Conservation (phyloP, 2,797 vertebrate genomes). For the Leptodactylus fallax region DNA sequence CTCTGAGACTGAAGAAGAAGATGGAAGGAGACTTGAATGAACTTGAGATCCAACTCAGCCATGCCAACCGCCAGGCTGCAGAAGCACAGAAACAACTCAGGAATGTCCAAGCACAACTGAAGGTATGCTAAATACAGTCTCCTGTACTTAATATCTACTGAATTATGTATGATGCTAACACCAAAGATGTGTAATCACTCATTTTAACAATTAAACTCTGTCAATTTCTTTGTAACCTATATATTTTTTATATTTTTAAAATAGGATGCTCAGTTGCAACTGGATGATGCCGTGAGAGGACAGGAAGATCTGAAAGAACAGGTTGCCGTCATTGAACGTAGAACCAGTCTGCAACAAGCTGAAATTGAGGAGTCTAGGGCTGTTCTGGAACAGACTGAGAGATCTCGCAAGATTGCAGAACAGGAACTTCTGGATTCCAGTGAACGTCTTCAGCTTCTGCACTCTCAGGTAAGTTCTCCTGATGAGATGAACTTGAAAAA, state of each 20-base stretch:
- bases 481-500: no score
- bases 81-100: constrained; percentile 67
- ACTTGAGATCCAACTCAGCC: constrained; percentile 69
- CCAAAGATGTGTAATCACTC: no score
- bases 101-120: constrained; percentile 50
- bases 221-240: not conserved
- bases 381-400: constrained; percentile 76
- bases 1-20: constrained; percentile 60
- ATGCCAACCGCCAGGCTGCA: constrained; percentile 66
- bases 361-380: constrained; percentile 77
- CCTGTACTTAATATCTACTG: no score
- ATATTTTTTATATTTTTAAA: no score
- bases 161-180: no score
- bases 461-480: constrained; percentile 74
- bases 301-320: constrained; percentile 77
- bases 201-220: no score
- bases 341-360: constrained; percentile 76
- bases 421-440: constrained; percentile 79
- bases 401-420: constrained; percentile 75
- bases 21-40: constrained; percentile 65
- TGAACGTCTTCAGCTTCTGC: constrained; percentile 79
- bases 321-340: constrained; percentile 77
- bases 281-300: constrained; percentile 32
- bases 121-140: no score
- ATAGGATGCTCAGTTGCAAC: constrained; percentile 54